Conservation (phyloP, 2,797 vertebrate species). For the Sparus aurata region DNA sequence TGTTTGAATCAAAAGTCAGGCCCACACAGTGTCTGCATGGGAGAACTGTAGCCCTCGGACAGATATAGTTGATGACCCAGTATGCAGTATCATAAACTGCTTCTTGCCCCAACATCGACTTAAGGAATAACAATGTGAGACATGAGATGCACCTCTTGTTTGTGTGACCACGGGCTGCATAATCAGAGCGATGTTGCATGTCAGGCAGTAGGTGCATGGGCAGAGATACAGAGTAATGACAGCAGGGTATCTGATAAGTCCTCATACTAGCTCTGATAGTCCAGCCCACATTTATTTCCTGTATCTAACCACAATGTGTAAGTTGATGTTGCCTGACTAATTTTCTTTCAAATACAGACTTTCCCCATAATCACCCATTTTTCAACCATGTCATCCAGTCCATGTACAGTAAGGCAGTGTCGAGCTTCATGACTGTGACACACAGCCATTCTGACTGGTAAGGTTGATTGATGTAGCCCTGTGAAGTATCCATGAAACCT, state of each 20-base stretch:
- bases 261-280: background rate
- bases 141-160: constrained; percentile 18
- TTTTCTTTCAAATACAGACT: background rate
- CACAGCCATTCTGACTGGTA: constrained; percentile 33
- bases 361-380: background rate
- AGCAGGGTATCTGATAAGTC: background rate
- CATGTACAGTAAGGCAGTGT: constrained; percentile 6
- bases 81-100: background rate
- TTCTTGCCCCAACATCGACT: background rate
- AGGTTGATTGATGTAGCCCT: constrained; percentile 50
- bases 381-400: background rate
- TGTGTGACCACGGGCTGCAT: background rate
- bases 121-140: background rate
- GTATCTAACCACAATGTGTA: background rate
- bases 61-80: too few relatives aligned
- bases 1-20: too few relatives aligned
- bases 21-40: too few relatives aligned
- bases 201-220: background rate
- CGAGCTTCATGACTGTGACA: constrained; percentile 17
- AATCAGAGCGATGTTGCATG: background rate
- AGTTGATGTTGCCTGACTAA: background rate
- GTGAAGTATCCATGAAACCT: constrained; percentile 32
- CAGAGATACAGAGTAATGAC: background rate
- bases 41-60: too few relatives aligned
- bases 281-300: background rate